phyloP scores from a whole-genome alignment of 92 coral and sea anemone genomes.

The Siderastrea siderea region DNA sequence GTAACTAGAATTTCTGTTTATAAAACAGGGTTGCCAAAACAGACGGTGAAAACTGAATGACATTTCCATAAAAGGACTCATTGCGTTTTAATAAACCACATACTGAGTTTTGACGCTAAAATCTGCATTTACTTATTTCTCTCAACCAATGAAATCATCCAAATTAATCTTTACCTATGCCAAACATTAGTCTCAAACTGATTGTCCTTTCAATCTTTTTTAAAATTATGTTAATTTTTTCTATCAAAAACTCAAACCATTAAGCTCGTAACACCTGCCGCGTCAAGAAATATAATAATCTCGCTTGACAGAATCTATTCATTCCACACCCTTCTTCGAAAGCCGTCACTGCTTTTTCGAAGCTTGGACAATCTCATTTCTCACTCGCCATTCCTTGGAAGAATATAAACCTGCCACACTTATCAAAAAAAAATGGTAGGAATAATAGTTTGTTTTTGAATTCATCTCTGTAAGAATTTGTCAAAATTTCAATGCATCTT shows the following conservation, averaged over 20 bases:
- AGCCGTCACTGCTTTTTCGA: slow-evolving; percentile 35
- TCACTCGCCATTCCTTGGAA: neutral
- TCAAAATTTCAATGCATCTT: too few relatives aligned
- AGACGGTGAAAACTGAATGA: neutral
- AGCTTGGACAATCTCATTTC: neutral
- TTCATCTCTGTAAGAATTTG: neutral
- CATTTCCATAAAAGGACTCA: neutral
- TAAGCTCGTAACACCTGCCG: slow-evolving; percentile 16
- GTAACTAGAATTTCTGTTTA: neutral
- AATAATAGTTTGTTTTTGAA: neutral
- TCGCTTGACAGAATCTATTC: neutral
- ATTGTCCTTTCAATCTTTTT: slow-evolving; percentile 15
- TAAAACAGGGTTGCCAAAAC: slow-evolving; percentile 8
- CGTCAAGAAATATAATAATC: neutral
- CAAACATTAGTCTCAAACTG: slow-evolving; percentile 15
- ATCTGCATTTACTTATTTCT: neutral
- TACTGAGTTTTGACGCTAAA: neutral
- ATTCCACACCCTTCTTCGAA: slow-evolving; percentile 39
- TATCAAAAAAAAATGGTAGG: slow-evolving; percentile 1
- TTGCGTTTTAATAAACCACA: slow-evolving; percentile 12
- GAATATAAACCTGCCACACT: neutral
- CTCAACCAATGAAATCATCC: slow-evolving; percentile 22
- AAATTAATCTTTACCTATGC: neutral
- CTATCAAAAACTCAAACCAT: neutral
- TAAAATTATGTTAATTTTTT: slow-evolving; percentile 29